Conservation (phyloP, 2,113 vertebrate genomes). For the Chroicocephalus ridibundus region DNA sequence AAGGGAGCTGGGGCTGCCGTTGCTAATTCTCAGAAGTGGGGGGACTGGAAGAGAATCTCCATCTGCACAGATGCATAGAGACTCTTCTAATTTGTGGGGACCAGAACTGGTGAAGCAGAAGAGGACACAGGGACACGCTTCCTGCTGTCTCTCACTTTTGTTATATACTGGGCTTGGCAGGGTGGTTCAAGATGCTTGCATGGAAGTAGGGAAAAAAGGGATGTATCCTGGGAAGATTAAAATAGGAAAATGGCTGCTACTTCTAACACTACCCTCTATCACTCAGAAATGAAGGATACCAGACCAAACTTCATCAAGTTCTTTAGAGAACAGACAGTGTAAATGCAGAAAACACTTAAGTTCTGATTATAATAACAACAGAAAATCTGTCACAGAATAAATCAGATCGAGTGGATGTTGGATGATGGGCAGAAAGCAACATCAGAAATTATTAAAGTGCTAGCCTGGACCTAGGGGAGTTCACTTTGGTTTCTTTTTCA, state of each 20-base stretch:
- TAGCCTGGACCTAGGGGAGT: background rate
- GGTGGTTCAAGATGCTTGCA: background rate
- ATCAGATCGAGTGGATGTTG: background rate
- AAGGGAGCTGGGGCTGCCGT: background rate
- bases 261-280: background rate
- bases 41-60: background rate
- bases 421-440: background rate
- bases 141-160: background rate
- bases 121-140: rapidly evolving
- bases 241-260: background rate
- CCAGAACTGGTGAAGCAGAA: background rate
- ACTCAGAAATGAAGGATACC: background rate
- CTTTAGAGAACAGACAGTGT: background rate
- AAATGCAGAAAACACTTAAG: background rate
- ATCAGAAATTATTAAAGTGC: background rate
- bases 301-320: background rate
- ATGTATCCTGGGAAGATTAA: background rate
- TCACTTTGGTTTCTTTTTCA: background rate
- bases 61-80: background rate
- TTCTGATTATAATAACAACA: background rate
- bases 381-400: background rate
- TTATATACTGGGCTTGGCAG: background rate
- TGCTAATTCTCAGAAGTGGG: background rate
- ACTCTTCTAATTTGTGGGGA: background rate
- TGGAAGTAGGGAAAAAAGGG: background rate